phyloP scores from a whole-genome alignment of 2,888 invertebrate genomes.

The Acanthosoma haemorrhoidale region DNA sequence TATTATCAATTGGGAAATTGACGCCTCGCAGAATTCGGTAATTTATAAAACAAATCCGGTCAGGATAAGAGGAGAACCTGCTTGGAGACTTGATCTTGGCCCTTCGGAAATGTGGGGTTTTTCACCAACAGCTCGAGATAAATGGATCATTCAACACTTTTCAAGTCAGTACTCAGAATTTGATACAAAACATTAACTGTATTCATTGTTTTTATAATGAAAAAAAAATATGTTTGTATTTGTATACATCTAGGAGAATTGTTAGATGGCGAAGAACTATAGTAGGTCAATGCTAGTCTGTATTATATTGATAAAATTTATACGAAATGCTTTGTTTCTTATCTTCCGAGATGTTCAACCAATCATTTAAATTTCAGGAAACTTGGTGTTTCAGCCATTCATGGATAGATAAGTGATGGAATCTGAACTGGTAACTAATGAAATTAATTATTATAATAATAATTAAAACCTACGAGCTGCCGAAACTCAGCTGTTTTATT shows the following conservation, averaged over 20 bases:
- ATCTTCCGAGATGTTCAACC: background rate
- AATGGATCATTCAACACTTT: slow-evolving; percentile 28
- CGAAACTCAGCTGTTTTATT: too few relatives aligned
- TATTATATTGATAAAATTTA: too few relatives aligned
- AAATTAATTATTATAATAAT: too few relatives aligned
- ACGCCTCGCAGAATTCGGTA: slow-evolving; percentile 8
- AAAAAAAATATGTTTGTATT: background rate
- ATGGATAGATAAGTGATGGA: background rate
- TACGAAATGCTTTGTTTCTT: too few relatives aligned
- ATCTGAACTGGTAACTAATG: too few relatives aligned
- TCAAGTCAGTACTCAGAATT: slow-evolving; percentile 26
- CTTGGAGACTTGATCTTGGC: background rate
- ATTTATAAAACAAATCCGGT: slow-evolving; percentile 26
- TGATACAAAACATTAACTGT: too few relatives aligned
- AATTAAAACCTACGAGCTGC: too few relatives aligned
- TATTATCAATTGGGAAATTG: slow-evolving; percentile 31
- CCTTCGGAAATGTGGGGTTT: slow-evolving; percentile 25
- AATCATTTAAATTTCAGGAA: background rate
- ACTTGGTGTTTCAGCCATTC: slow-evolving; percentile 27
- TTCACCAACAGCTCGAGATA: background rate
- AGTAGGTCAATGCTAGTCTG: too few relatives aligned
- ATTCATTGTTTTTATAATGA: background rate
- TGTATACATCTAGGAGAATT: too few relatives aligned
- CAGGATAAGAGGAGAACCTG: slow-evolving; percentile 19
- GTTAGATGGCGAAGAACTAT: too few relatives aligned